A percentile compares a stretch with the other conserved stretches of the same genome.
Conservation (phyloP, 64 coral and sea anemone species). For the Montipora cactus region DNA sequence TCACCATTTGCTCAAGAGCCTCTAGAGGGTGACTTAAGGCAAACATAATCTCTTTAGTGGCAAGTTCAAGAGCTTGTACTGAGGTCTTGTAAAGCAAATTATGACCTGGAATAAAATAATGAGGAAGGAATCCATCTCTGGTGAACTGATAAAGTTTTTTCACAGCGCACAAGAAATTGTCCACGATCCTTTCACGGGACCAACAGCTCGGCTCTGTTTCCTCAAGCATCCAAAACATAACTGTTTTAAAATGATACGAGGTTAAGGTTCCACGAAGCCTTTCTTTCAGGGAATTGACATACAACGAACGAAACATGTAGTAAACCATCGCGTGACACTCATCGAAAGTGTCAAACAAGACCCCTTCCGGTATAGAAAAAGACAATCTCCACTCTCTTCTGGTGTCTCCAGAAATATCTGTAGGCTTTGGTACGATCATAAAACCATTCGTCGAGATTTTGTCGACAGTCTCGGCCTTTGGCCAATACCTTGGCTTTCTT, state of each 20-base stretch:
- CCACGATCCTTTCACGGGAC: constrained; percentile 4
- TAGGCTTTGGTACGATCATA: constrained; percentile 22
- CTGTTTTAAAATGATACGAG: constrained; percentile 41
- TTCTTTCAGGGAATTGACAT: constrained; percentile 5
- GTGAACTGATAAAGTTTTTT: background rate
- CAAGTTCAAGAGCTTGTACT: background rate
- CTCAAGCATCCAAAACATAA: constrained; percentile 47
- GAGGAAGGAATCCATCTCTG: background rate
- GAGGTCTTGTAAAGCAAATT: constrained; percentile 42
- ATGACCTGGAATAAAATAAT: constrained; percentile 26
- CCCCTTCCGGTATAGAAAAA: constrained; percentile 17
- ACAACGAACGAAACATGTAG: constrained; percentile 24
- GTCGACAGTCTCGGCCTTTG: background rate
- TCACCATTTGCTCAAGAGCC: background rate
- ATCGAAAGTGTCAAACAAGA: background rate
- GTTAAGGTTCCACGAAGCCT: background rate
- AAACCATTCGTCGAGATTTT: background rate
- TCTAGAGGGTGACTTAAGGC: background rate
- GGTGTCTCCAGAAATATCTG: background rate
- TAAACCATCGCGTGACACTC: constrained; percentile 23
- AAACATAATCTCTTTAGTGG: background rate
- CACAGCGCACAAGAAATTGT: background rate
- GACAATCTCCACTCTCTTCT: constrained; percentile 26
- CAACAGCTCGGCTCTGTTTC: constrained; percentile 2
- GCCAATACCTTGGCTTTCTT: constrained; percentile 32